Evolutionary conservation across 53 echinoderm and acorn worm species (phyloP).

Genomic region (Crossaster papposus): DNA sequence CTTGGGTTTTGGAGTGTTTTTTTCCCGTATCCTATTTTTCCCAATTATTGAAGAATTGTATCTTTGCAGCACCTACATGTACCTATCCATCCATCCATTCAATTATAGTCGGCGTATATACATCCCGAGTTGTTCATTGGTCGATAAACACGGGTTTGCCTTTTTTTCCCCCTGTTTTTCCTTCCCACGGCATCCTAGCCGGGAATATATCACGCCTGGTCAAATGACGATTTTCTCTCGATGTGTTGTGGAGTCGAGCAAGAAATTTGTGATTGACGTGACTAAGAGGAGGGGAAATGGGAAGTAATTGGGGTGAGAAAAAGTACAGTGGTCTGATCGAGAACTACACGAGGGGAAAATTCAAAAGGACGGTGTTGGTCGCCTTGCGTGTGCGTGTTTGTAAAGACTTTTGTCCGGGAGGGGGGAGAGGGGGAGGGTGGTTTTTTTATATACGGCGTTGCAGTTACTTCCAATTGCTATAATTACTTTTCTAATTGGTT

Average conservation of each 20-base stretch:
- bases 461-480: no score
- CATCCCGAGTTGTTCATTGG: neutral
- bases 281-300: constrained; percentile 11
- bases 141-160: no score
- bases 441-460: no score
- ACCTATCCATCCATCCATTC: neutral
- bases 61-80: neutral
- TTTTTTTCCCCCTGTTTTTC: neutral
- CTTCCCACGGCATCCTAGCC: constrained; percentile 12
- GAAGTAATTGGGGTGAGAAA: constrained; percentile 8
- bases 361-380: neutral
- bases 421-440: no score
- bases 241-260: constrained; percentile 27
- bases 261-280: constrained; percentile 31
- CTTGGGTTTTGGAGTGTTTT: no score
- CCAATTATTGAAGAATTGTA: neutral
- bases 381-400: neutral
- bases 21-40: neutral
- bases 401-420: neutral
- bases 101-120: neutral
- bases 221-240: constrained; percentile 7
- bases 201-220: constrained; percentile 22
- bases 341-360: neutral
- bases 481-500: no score
- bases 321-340: constrained; percentile 38